Conservation (phyloP, 2,797 vertebrate genomes). For the Notolabrus celidotus region DNA sequence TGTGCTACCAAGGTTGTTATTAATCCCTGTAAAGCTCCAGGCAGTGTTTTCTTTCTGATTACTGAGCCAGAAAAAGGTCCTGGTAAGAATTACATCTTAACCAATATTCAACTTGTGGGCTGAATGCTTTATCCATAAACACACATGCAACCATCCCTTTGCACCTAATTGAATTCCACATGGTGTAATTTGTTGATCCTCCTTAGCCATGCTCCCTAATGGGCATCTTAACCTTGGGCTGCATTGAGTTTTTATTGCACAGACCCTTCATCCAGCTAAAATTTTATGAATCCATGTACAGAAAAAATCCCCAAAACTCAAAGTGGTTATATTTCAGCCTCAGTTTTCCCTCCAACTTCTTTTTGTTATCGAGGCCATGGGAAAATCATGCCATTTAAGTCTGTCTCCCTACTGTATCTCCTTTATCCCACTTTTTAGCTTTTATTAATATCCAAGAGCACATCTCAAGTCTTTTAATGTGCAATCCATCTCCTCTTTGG, state of each 20-base stretch:
- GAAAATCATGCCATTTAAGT: conserved; percentile 76
- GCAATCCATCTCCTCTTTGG: conserved; percentile 79
- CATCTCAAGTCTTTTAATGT: conserved; percentile 72
- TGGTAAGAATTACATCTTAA: conserved; percentile 40
- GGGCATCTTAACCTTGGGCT: conserved; percentile 48
- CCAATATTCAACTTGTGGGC: conserved; percentile 46
- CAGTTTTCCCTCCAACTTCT: conserved; percentile 54
- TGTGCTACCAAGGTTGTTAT: conserved; percentile 65
- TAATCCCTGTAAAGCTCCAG: conserved; percentile 63
- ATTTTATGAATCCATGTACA: conserved; percentile 34
- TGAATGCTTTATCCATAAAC: conserved; percentile 38
- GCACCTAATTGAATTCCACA: conserved; percentile 43
- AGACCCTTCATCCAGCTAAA: conserved; percentile 32
- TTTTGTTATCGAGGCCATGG: conserved; percentile 54
- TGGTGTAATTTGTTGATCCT: conserved; percentile 46
- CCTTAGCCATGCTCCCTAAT: conserved; percentile 33
- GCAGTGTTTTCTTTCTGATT: conserved; percentile 51
- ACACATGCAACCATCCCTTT: conserved; percentile 30
- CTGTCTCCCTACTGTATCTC: conserved; percentile 65
- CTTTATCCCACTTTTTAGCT: conserved; percentile 52
- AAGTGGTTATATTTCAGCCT: conserved; percentile 63
- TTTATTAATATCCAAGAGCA: conserved; percentile 67
- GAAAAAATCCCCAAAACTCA: conserved; percentile 52
- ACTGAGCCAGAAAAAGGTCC: conserved; percentile 46
- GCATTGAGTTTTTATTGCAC: conserved; percentile 27